These are phyloP conservation scores for Chrysotoxum bicinctum DNA, from an alignment of 2,888 invertebrate species.

Conservation along the genomic window DNA sequence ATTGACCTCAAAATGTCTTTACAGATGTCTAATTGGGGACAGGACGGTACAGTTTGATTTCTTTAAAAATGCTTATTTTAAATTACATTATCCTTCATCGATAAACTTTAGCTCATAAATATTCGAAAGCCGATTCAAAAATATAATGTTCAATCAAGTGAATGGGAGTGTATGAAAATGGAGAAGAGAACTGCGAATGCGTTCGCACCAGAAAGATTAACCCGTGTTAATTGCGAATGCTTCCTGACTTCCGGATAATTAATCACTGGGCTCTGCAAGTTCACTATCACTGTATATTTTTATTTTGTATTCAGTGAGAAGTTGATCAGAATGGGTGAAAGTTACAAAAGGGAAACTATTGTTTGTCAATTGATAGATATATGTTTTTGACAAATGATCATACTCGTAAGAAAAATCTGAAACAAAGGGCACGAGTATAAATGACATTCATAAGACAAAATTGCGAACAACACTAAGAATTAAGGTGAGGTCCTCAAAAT, in stretches of 20 bases:
- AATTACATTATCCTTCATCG: too few relatives aligned
- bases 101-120: too few relatives aligned
- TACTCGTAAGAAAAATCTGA: not conserved
- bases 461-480: not conserved
- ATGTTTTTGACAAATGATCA: constrained; percentile 3
- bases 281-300: constrained; percentile 17
- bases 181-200: not conserved
- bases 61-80: too few relatives aligned
- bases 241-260: constrained; percentile 19
- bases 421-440: not conserved
- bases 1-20: too few relatives aligned
- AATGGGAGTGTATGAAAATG: not conserved
- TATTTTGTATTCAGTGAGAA: constrained; percentile 6
- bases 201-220: not conserved
- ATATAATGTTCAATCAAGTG: not conserved
- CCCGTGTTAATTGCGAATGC: constrained; percentile 39
- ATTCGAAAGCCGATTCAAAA: not conserved
- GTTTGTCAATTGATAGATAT: not conserved
- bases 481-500: not conserved
- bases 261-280: not conserved
- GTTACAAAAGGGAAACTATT: constrained; percentile 58
- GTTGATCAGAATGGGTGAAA: constrained; percentile 53
- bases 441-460: not conserved
- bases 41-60: too few relatives aligned
- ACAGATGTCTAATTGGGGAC: too few relatives aligned